These are phyloP conservation scores for Chaetura pelagica DNA, from an alignment of 2,113 vertebrate genomes.

Conservation along the genomic window DNA sequence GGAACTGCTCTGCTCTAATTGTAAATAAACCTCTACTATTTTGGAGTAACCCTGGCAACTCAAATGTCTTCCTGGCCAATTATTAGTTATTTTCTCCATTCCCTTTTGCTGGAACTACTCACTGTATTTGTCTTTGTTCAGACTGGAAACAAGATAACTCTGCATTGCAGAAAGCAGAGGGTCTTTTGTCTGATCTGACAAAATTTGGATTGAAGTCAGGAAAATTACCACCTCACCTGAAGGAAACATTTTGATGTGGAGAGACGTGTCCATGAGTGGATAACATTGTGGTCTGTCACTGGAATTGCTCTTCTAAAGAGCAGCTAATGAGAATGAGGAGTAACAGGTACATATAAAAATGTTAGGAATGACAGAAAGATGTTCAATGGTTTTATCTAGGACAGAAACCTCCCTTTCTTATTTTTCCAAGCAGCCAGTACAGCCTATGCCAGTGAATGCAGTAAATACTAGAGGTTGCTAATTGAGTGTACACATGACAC, in stretches of 20 bases:
- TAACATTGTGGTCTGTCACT: background rate
- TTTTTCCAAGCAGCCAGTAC: background rate
- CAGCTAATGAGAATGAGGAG: constrained; percentile 12
- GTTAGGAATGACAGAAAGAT: background rate
- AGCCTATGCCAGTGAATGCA: background rate
- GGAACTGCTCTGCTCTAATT: background rate
- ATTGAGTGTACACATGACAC: background rate
- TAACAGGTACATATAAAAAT: background rate
- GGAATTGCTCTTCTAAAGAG: background rate
- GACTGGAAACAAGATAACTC: background rate
- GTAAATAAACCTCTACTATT: background rate
- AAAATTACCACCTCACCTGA: constrained; percentile 20
- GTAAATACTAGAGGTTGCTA: background rate
- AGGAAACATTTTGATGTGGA: constrained; percentile 1
- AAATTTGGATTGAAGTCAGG: background rate
- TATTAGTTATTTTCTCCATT: background rate
- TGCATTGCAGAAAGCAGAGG: background rate
- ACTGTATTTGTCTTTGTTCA: background rate
- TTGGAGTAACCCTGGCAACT: background rate
- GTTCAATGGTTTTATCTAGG: background rate
- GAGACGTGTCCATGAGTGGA: background rate
- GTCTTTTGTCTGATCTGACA: constrained; percentile 14
- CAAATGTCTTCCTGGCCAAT: background rate
- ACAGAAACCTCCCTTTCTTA: background rate
- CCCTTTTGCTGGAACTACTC: background rate